These are phyloP conservation scores for Phaenicophaeus curvirostris DNA, from an alignment of 2,797 vertebrate genomes.

Conservation along the genomic window DNA sequence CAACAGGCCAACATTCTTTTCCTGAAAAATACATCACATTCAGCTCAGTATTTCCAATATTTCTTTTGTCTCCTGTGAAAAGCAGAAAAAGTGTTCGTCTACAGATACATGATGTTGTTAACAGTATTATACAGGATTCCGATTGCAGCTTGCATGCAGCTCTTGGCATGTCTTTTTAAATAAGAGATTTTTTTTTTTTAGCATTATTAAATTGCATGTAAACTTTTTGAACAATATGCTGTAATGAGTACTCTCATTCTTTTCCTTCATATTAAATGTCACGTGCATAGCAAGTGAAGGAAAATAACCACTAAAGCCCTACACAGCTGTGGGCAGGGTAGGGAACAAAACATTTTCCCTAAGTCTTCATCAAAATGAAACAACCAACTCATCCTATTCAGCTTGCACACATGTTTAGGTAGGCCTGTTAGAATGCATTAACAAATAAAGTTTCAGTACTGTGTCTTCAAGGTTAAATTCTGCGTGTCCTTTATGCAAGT, in stretches of 20 bases:
- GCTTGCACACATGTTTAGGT: background rate
- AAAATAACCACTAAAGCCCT: background rate
- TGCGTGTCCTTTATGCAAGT: background rate
- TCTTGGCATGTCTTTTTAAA: background rate
- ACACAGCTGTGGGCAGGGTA: background rate
- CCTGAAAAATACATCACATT: background rate
- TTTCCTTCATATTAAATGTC: background rate
- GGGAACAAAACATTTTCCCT: background rate
- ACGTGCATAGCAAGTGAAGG: background rate
- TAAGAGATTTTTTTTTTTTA: rapidly evolving
- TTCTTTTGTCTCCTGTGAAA: background rate
- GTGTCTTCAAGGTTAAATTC: background rate
- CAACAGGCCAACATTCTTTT: background rate
- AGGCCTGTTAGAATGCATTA: background rate
- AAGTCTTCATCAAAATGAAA: background rate
- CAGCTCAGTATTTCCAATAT: background rate
- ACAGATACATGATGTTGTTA: background rate
- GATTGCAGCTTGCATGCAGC: background rate
- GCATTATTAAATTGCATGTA: background rate
- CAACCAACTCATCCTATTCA: background rate
- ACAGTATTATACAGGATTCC: background rate
- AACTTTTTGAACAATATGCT: background rate
- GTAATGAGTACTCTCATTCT: background rate
- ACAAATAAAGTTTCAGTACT: background rate
- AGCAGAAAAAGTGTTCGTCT: background rate